Evolutionary conservation across 1,140 invertebrate species (phyloP), one percentile per base, ranked within the genome.

Genomic region (Habropoda laboriosa): DNA sequence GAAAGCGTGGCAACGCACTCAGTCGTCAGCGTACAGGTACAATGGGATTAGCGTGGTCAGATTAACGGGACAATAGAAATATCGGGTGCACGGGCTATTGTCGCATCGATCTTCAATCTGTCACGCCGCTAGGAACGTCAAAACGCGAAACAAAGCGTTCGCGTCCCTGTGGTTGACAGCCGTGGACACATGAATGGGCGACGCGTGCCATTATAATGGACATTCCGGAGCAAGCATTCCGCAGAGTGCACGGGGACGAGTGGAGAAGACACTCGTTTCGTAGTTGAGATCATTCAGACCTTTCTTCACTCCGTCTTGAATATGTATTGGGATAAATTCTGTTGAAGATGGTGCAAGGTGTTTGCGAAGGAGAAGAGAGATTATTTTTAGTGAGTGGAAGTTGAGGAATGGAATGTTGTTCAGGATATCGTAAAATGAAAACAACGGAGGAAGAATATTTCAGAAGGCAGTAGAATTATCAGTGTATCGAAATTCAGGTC

Each of bases 61-160:
- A 64, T 79, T 58, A 61, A 27, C 24, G 30, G 60, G 38, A 79
- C 21, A 79, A 60, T 32, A 35, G 49, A 30, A 32, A 55, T 47
- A 45, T 73, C 55, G 49, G 16, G 30, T 35, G 58, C 45, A 49
- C 75, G 40, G 12, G 63, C 47, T 61, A 72, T 80, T 79, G 68
- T 74, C 63, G 21, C 55, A 47, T 68, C 47, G 79, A 77, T 66
- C 58, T 38, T 55, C 47, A 53, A 38, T 60, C 75, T 60, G 47
- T 70, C 49, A 45, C 51, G 61, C 16, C 8, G 47, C 55, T 40
- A 10, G 38, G 7, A 42, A 53, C 72, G 47, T 47, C 61, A 45
- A 82, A 61, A 64, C 60, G 61, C 57, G 49, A 30, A 45, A 82
- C 81, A 81, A 83, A 81, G 73, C 60, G 40, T 7, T 53, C 18